A percentile compares a stretch with the other conserved stretches of the same genome.
phyloP scores from a whole-genome alignment of 2,113 vertebrate species.

The Pygoscelis adeliae region DNA sequence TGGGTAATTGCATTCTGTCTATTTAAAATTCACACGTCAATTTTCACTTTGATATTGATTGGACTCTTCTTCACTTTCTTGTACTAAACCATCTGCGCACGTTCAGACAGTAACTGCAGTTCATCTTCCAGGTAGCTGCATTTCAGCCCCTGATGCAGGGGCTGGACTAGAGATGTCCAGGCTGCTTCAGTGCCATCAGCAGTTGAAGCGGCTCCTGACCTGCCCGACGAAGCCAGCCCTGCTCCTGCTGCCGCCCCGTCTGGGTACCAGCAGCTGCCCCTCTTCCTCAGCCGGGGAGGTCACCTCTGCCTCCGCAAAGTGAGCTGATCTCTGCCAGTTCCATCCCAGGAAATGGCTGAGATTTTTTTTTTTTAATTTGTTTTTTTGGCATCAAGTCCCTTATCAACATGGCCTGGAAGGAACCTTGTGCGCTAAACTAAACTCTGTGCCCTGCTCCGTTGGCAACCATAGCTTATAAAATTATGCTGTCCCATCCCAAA shows the following conservation, averaged over 20 bases:
- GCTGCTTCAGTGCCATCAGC: neutral
- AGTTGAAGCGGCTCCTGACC: neutral
- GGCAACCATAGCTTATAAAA: neutral
- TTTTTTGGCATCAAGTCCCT: neutral
- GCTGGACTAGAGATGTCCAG: neutral
- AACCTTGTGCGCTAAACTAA: neutral
- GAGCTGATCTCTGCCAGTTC: neutral
- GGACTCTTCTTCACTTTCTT: neutral
- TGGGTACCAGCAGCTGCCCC: neutral
- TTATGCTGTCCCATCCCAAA: neutral
- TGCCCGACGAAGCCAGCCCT: neutral
- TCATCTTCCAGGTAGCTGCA: neutral
- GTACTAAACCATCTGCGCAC: neutral
- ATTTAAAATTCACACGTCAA: neutral
- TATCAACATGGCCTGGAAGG: neutral
- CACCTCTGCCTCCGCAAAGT: neutral
- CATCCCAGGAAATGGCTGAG: neutral
- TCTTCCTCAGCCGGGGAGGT: neutral
- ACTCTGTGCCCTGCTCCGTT: neutral
- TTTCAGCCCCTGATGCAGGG: neutral
- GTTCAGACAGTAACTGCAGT: neutral
- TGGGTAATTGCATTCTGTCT: slow-evolving; percentile 28
- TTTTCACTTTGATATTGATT: neutral
- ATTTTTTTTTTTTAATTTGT: neutral
- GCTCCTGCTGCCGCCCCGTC: neutral